These are phyloP conservation scores for Coluber constrictor DNA, from an alignment of 2,797 vertebrate species.

Conservation along the genomic window DNA sequence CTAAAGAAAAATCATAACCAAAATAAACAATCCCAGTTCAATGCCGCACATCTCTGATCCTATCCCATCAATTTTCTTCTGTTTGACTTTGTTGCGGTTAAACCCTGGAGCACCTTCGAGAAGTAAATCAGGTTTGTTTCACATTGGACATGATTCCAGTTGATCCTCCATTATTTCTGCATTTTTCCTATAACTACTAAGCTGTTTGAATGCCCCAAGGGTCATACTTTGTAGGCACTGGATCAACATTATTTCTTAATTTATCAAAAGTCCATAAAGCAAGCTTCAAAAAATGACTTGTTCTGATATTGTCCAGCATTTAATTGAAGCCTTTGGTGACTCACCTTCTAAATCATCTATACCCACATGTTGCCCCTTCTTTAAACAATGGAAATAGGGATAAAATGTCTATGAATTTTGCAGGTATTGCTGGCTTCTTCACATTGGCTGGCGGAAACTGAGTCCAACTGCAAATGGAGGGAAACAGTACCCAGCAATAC, in stretches of 20 bases:
- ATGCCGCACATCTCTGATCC: background rate
- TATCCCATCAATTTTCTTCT: background rate
- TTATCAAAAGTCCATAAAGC: background rate
- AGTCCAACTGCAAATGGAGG: background rate
- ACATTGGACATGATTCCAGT: background rate
- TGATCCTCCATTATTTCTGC: background rate
- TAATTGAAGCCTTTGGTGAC: background rate
- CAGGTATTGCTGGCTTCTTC: background rate
- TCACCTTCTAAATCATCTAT: background rate
- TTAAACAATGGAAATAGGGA: background rate
- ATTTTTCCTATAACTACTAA: background rate
- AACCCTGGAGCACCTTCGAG: background rate
- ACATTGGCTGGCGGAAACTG: background rate
- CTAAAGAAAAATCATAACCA: background rate
- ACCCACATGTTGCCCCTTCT: background rate
- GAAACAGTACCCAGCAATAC: background rate
- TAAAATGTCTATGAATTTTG: background rate
- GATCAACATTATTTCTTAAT: background rate
- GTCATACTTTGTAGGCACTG: background rate
- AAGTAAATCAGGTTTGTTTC: background rate
- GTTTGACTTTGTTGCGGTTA: background rate
- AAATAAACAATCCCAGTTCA: background rate
- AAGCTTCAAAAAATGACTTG: background rate
- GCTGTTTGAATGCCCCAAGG: background rate
- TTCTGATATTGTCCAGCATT: background rate